Conservation (phyloP, 2,797 vertebrate genomes). For the Scomberomorus guttatus region DNA sequence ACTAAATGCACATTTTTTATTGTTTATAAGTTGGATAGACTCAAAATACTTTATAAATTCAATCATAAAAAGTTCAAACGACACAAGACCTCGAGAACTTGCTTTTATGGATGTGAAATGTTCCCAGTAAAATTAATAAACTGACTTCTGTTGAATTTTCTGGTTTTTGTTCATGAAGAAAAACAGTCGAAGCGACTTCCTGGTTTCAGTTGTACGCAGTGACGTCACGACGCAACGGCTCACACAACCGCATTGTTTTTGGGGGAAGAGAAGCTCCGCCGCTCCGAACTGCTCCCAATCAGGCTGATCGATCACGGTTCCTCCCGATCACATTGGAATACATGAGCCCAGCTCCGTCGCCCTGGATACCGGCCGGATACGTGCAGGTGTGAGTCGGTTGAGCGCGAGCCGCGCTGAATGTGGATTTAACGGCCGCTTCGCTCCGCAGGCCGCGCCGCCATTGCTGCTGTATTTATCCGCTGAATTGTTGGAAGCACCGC, state of each 20-base stretch:
- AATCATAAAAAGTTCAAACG: too few relatives aligned
- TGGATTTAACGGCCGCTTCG: conserved; percentile 80
- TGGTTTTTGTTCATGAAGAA: not conserved
- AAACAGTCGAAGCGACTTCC: conserved; percentile 61
- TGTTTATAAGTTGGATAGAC: too few relatives aligned
- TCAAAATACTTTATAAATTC: too few relatives aligned
- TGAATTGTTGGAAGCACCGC: conserved; percentile 65
- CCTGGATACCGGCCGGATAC: conserved; percentile 71
- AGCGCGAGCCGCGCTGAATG: conserved; percentile 77
- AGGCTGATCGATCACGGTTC: conserved; percentile 19
- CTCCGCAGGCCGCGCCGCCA: conserved; percentile 85
- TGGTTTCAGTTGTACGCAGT: conserved; percentile 61
- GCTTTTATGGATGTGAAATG: too few relatives aligned
- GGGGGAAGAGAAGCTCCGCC: conserved; percentile 80
- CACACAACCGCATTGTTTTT: conserved; percentile 89
- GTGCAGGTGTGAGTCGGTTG: conserved; percentile 41
- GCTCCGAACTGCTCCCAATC: conserved; percentile 47
- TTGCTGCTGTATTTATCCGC: conserved; percentile 78
- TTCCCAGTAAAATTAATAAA: too few relatives aligned
- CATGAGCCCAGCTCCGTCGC: conserved; percentile 58
- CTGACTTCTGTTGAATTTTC: too few relatives aligned
- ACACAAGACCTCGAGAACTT: too few relatives aligned
- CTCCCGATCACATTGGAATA: conserved; percentile 8
- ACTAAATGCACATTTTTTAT: too few relatives aligned
- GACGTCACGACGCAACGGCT: conserved; percentile 71